Evolutionary conservation across 2,888 invertebrate genomes (phyloP).

Genomic region (Cordilura impudica): DNA sequence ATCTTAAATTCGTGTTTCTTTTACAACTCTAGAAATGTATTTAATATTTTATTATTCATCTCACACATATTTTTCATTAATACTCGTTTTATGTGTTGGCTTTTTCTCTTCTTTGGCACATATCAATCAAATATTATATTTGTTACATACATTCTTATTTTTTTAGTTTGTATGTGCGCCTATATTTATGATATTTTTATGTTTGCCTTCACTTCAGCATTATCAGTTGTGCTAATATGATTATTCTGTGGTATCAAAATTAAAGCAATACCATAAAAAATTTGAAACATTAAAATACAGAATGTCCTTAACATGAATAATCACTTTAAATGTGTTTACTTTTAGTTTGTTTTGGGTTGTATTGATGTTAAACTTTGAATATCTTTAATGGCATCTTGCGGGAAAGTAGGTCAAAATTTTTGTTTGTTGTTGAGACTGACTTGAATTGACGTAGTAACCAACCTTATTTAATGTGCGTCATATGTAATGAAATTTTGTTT

Average conservation of each 20-base stretch:
- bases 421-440: too few relatives aligned
- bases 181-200: not conserved
- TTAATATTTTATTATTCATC: slow-evolving; percentile 13
- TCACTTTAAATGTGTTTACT: too few relatives aligned
- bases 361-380: too few relatives aligned
- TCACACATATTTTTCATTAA: slow-evolving; percentile 29
- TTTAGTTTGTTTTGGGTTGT: too few relatives aligned
- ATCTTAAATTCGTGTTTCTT: too few relatives aligned
- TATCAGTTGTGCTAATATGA: slow-evolving; percentile 5
- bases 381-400: too few relatives aligned
- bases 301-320: slow-evolving; percentile 8
- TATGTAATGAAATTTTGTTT: too few relatives aligned
- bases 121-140: slow-evolving; percentile 38
- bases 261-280: too few relatives aligned
- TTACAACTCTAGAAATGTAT: not conserved
- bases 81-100: slow-evolving; percentile 10
- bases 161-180: not conserved
- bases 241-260: not conserved
- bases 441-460: too few relatives aligned
- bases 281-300: too few relatives aligned
- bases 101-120: slow-evolving; percentile 8
- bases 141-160: not conserved
- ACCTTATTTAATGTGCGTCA: too few relatives aligned
- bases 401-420: too few relatives aligned
- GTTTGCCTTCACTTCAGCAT: slow-evolving; percentile 8